These are phyloP conservation scores for Epistrophe eligans DNA, from an alignment of 2,888 invertebrate species.

Conservation along the genomic window DNA sequence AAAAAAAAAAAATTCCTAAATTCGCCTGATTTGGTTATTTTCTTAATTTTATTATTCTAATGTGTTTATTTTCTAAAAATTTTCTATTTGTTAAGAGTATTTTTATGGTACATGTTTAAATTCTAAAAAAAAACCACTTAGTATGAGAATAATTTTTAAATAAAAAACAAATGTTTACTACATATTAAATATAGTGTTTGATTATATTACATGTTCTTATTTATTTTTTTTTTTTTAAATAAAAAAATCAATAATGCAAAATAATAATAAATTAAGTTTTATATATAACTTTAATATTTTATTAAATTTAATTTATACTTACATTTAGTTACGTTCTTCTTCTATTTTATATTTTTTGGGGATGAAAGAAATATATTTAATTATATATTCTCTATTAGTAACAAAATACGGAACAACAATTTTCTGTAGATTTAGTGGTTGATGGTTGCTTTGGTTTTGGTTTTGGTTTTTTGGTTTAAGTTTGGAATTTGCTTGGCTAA, in stretches of 20 bases:
- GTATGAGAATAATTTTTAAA: not conserved
- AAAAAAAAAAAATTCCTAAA: constrained; percentile 41
- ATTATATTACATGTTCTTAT: constrained; percentile 4
- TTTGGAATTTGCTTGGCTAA: constrained; percentile 57
- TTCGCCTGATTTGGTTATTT: constrained; percentile 35
- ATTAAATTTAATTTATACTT: constrained; percentile 79
- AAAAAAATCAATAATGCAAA: constrained; percentile 12
- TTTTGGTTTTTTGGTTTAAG: constrained; percentile 22
- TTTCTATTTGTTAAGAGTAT: constrained; percentile 22
- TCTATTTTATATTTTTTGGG: constrained; percentile 77
- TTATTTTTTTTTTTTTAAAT: not conserved
- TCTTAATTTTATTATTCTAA: not conserved
- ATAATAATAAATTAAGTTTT: constrained; percentile 77
- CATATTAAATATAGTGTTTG: not conserved
- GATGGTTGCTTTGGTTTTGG: constrained; percentile 53
- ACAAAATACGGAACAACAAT: constrained; percentile 70
- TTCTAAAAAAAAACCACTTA: constrained; percentile 29
- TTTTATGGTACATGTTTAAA: constrained; percentile 16
- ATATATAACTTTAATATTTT: constrained; percentile 76
- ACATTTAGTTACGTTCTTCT: constrained; percentile 83
- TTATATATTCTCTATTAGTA: constrained; percentile 54
- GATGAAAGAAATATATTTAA: constrained; percentile 70
- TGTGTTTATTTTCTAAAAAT: not conserved
- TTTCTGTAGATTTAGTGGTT: constrained; percentile 56
- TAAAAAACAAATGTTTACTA: constrained; percentile 12